Conservation (phyloP, 2,888 invertebrate species). For the Blera fallax region DNA sequence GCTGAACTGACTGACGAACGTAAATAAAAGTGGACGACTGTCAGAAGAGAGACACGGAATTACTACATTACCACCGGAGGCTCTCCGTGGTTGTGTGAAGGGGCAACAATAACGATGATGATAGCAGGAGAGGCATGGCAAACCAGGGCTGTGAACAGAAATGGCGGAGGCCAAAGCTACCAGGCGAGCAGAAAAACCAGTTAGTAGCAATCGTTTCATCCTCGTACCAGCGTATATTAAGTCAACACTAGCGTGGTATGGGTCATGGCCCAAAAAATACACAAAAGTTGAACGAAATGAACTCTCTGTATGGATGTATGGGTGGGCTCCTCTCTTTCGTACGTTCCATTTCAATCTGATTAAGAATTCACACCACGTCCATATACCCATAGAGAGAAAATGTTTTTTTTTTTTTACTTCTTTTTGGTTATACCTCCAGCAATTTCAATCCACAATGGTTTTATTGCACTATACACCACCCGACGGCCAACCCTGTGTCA, state of each 20-base stretch:
- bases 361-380: constrained; percentile 70
- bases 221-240: constrained; percentile 31
- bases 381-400: constrained; percentile 18
- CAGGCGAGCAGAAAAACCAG: constrained; percentile 59
- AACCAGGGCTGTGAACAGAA: constrained; percentile 53
- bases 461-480: constrained; percentile 64
- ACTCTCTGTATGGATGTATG: constrained; percentile 22
- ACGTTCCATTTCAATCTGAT: constrained; percentile 60
- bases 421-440: constrained; percentile 40
- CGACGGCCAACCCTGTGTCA: constrained; percentile 47
- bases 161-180: constrained; percentile 68
- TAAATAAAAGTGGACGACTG: constrained; percentile 65
- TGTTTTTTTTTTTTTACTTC: neutral
- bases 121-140: neutral
- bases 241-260: constrained; percentile 53
- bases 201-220: constrained; percentile 28
- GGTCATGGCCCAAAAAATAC: constrained; percentile 64
- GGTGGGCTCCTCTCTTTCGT: constrained; percentile 1
- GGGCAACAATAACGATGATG: constrained; percentile 6
- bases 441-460: constrained; percentile 67
- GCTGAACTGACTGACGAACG: constrained; percentile 60
- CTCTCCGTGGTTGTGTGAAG: neutral
- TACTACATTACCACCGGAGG: constrained; percentile 45
- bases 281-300: constrained; percentile 24
- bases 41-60: constrained; percentile 43